Percentiles rank a stretch among this genome's conserved stretches.
These are phyloP conservation scores for Plagodis pulveraria DNA, from an alignment of 2,888 invertebrate genomes.

Conservation along the genomic window DNA sequence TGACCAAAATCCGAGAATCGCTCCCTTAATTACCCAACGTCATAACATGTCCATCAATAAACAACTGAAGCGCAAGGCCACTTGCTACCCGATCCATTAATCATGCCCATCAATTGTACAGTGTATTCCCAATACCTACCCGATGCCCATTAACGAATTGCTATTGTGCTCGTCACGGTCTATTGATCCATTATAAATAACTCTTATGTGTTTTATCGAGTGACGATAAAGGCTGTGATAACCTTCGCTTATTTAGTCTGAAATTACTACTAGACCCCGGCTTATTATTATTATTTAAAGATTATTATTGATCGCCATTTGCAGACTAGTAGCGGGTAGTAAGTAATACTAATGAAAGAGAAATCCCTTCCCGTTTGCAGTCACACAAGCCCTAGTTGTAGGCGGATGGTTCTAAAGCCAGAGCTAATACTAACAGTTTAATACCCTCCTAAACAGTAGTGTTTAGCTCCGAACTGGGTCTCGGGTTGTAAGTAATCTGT, in stretches of 20 bases:
- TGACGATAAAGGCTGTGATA: not conserved
- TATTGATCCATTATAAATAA: conserved; percentile 18
- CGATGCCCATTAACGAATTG: conserved; percentile 3
- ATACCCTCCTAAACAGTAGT: too few relatives aligned
- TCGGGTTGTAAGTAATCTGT: too few relatives aligned
- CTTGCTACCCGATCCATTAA: conserved; percentile 37
- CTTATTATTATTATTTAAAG: too few relatives aligned
- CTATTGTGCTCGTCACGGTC: conserved; percentile 23
- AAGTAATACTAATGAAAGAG: too few relatives aligned
- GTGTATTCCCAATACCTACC: conserved; percentile 23
- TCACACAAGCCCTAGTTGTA: too few relatives aligned
- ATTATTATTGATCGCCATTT: too few relatives aligned
- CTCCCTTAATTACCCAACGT: conserved; percentile 6
- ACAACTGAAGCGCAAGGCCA: conserved; percentile 20
- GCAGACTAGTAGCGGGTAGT: too few relatives aligned
- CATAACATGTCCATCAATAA: conserved; percentile 16
- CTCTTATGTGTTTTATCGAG: conserved; percentile 6
- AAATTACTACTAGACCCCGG: not conserved
- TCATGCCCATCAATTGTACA: conserved; percentile 37
- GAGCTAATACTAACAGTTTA: too few relatives aligned
- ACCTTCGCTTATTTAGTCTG: not conserved
- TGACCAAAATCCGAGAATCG: not conserved
- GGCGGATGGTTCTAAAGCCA: too few relatives aligned
- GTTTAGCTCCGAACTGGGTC: too few relatives aligned
- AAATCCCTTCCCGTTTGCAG: too few relatives aligned